A percentile compares a stretch with the other conserved stretches of the same genome.
These are phyloP conservation scores for Oceanites oceanicus DNA, from an alignment of 2,113 vertebrate genomes.

Conservation along the genomic window DNA sequence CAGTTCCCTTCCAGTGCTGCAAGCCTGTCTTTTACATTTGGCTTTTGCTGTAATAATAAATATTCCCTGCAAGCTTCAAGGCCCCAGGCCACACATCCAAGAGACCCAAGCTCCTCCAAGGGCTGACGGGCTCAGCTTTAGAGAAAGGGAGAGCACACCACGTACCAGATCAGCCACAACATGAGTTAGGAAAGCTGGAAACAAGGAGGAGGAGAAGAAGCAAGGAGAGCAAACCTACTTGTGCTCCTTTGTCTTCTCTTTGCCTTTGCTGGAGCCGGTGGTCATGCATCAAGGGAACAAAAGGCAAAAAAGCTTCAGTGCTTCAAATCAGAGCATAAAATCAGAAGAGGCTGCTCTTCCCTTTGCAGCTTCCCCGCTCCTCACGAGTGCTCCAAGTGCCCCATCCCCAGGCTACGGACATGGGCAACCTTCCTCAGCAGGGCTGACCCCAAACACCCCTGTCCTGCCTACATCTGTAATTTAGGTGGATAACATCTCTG, in stretches of 20 bases:
- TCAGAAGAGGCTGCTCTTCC: neutral
- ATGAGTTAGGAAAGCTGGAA: neutral
- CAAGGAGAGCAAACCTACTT: conserved; percentile 65
- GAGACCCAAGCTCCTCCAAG: neutral
- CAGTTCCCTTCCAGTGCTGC: accelerated
- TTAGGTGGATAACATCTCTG: accelerated
- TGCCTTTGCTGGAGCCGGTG: conserved; percentile 70
- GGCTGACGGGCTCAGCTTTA: neutral
- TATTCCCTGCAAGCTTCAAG: neutral
- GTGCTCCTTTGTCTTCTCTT: conserved; percentile 76
- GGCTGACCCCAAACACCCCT: neutral
- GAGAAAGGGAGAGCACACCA: neutral
- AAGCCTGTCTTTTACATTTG: neutral
- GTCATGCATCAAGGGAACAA: neutral
- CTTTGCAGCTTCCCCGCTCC: neutral
- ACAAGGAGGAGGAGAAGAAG: neutral
- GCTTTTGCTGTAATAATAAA: neutral
- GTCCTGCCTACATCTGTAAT: neutral
- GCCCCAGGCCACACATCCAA: neutral
- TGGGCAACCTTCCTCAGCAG: neutral
- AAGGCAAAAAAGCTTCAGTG: neutral
- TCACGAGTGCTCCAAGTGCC: accelerated
- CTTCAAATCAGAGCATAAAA: neutral
- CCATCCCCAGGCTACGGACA: neutral
- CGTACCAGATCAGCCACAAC: accelerated